A percentile compares a stretch with the other conserved stretches of the same genome.
Evolutionary conservation across 2,113 vertebrate species (phyloP).

Genomic region (Pteruthius melanotis): DNA sequence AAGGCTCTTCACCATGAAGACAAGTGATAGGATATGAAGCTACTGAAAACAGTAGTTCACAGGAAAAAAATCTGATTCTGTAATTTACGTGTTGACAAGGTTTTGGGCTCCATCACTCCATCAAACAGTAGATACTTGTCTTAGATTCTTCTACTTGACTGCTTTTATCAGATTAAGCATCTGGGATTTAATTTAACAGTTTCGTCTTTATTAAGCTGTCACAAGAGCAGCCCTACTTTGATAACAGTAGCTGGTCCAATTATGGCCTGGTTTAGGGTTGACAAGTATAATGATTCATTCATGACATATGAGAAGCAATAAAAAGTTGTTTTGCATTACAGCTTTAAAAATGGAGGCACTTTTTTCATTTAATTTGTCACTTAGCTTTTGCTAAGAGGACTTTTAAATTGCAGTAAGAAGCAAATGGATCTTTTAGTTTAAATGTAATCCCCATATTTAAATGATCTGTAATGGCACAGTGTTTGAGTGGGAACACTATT

Average conservation of each 20-base stretch:
- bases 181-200: conserved; percentile 83
- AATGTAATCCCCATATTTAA: conserved; percentile 79
- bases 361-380: conserved; percentile 81
- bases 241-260: conserved; percentile 82
- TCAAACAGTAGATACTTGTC: conserved; percentile 57
- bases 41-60: conserved; percentile 3
- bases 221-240: conserved; percentile 70
- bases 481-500: conserved; percentile 69
- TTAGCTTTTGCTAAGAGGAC: conserved; percentile 78
- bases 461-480: conserved; percentile 71
- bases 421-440: conserved; percentile 78
- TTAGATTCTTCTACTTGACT: conserved; percentile 65
- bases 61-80: not conserved
- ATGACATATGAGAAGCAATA: conserved; percentile 73
- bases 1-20: not conserved
- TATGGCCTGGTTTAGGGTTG: conserved; percentile 81
- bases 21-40: not conserved
- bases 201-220: conserved; percentile 84
- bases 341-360: conserved; percentile 73
- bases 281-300: conserved; percentile 81
- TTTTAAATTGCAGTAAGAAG: conserved; percentile 76
- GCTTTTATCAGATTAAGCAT: conserved; percentile 76
- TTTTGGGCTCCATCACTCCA: conserved; percentile 53
- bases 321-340: conserved; percentile 80
- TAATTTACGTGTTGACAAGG: conserved; percentile 63